Evolutionary conservation across 2,888 invertebrate genomes (phyloP).

Genomic region (Rhorus exstirpatorius): DNA sequence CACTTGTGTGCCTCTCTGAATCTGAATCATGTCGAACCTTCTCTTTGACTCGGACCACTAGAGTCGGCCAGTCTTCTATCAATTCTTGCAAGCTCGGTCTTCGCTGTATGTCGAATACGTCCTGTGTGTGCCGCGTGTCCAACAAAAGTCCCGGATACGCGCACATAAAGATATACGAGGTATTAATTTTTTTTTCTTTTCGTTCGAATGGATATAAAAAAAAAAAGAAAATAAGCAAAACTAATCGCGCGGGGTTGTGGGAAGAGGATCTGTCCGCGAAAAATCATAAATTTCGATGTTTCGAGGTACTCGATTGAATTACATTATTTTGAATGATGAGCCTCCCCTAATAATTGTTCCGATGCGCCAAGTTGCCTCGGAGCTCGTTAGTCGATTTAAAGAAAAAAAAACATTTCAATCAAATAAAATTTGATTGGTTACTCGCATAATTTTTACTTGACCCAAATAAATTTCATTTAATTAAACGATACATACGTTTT

Average conservation of each 20-base stretch:
- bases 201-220: conserved; percentile 26
- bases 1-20: conserved; percentile 54
- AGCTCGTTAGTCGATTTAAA: not conserved
- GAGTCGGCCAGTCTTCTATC: conserved; percentile 93
- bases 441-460: not conserved
- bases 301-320: conserved; percentile 1
- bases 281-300: not conserved
- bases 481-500: not conserved
- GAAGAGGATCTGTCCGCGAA: not conserved
- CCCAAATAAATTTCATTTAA: not conserved
- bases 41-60: conserved; percentile 89
- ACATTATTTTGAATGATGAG: conserved; percentile 59
- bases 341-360: conserved; percentile 31
- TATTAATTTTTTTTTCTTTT: conserved; percentile 50
- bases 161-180: conserved; percentile 59
- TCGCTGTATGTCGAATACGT: conserved; percentile 90
- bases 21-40: conserved; percentile 88
- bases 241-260: conserved; percentile 18
- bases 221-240: conserved; percentile 13
- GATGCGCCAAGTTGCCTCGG: not conserved
- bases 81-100: conserved; percentile 90
- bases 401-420: too few relatives aligned
- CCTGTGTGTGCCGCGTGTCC: conserved; percentile 89
- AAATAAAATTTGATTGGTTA: not conserved
- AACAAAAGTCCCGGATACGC: conserved; percentile 72